phyloP scores from a whole-genome alignment of 2,113 vertebrate genomes.

The Tetraodon nigroviridis region DNA sequence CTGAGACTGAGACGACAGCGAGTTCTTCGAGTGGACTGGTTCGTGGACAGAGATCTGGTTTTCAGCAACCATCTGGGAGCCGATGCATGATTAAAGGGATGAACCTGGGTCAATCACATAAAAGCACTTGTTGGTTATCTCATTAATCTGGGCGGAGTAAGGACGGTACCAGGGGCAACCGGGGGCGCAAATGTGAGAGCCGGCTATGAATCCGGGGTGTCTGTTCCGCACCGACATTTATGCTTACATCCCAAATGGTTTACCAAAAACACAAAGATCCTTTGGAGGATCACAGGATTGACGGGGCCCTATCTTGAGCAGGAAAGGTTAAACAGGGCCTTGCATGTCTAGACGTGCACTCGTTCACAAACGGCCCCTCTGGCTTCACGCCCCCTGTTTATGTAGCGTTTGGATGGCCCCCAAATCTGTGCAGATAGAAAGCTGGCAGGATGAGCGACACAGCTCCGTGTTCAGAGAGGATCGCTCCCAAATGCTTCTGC shows the following conservation, averaged over 20 bases:
- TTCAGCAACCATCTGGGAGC: too few relatives aligned
- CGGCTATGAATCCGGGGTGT: too few relatives aligned
- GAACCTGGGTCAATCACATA: too few relatives aligned
- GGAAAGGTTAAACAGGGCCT: conserved; percentile 23
- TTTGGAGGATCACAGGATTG: neutral
- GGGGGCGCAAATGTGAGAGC: too few relatives aligned
- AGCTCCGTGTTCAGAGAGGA: conserved; percentile 12
- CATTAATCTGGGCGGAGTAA: too few relatives aligned
- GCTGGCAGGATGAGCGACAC: conserved; percentile 18
- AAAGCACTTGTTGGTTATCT: too few relatives aligned
- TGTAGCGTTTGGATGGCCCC: conserved; percentile 37
- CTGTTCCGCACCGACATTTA: neutral
- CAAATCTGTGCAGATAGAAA: conserved; percentile 28
- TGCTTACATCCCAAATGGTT: too few relatives aligned
- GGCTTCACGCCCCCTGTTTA: conserved; percentile 19
- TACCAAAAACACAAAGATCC: neutral
- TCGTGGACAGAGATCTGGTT: too few relatives aligned
- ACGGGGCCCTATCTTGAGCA: neutral
- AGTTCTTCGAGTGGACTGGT: too few relatives aligned
- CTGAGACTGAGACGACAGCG: too few relatives aligned
- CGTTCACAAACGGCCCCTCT: conserved; percentile 17
- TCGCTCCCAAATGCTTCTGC: conserved; percentile 9
- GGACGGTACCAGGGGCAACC: too few relatives aligned
- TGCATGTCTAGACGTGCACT: conserved; percentile 54
- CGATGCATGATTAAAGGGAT: too few relatives aligned